Evolutionary conservation across 2,888 invertebrate genomes (phyloP).

Genomic region (Capitulum mitella): DNA sequence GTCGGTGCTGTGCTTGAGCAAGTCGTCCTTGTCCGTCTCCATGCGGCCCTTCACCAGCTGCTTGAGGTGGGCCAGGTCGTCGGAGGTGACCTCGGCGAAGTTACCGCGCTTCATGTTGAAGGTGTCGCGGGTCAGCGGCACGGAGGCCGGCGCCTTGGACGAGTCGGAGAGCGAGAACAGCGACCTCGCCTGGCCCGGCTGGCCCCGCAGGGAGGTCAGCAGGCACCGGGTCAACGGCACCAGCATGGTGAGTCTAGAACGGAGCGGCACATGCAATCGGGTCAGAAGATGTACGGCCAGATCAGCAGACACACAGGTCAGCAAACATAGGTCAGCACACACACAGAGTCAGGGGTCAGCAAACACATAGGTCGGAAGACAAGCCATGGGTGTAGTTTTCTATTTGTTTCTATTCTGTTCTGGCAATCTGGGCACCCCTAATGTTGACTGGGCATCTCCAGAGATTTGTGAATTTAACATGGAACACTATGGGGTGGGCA

Average conservation of each 20-base stretch:
- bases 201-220: background rate
- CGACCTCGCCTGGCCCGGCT: background rate
- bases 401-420: too few relatives aligned
- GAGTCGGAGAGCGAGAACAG: background rate
- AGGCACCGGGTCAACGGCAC: background rate
- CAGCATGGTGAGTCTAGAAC: background rate
- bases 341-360: too few relatives aligned
- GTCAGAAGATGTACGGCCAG: too few relatives aligned
- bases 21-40: background rate
- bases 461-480: too few relatives aligned
- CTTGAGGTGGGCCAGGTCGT: background rate
- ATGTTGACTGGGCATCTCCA: too few relatives aligned
- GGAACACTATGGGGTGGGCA: too few relatives aligned
- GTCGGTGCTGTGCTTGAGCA: conserved; percentile 67
- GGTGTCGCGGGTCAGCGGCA: background rate
- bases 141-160: background rate
- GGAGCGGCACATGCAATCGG: background rate
- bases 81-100: background rate
- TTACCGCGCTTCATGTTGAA: background rate
- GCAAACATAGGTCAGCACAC: too few relatives aligned
- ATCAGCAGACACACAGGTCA: too few relatives aligned
- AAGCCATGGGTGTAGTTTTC: too few relatives aligned
- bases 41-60: conserved; percentile 5
- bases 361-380: too few relatives aligned
- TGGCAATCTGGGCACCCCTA: too few relatives aligned